Evolutionary conservation across 2,888 invertebrate species (phyloP).

Genomic region (Eumacrocentrus americanus): DNA sequence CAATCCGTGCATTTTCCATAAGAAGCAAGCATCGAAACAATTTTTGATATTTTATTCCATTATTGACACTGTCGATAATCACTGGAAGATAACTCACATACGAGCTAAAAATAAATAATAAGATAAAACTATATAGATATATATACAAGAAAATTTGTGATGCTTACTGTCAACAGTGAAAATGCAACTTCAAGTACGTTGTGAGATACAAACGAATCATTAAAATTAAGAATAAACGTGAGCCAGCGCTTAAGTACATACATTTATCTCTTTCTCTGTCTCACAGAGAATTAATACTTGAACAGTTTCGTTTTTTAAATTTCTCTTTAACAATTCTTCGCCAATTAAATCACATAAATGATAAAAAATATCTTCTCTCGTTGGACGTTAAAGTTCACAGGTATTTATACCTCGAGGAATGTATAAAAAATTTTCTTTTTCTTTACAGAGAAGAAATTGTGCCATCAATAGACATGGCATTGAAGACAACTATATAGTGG

Average conservation of each 20-base stretch:
- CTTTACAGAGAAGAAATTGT: not conserved
- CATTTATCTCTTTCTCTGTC: not conserved
- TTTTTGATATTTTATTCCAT: not conserved
- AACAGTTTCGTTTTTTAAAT: slow-evolving; percentile 7
- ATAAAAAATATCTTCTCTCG: not conserved
- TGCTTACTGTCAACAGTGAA: slow-evolving; percentile 7
- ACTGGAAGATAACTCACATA: slow-evolving; percentile 12
- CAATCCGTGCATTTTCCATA: too few relatives aligned
- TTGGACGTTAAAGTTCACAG: slow-evolving; percentile 1
- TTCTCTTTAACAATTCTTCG: not conserved
- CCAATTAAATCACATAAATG: slow-evolving; percentile 7
- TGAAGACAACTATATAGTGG: not conserved
- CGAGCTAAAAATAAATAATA: slow-evolving; percentile 2
- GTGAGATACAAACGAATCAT: not conserved
- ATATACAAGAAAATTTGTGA: slow-evolving; percentile 9
- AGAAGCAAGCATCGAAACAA: slow-evolving; percentile 12
- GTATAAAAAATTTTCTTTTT: slow-evolving; percentile 1
- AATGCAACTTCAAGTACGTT: slow-evolving; percentile 10
- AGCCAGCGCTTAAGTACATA: slow-evolving; percentile 16
- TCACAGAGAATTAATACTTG: slow-evolving; percentile 22
- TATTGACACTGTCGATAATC: not conserved
- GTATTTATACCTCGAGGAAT: not conserved
- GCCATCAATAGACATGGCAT: slow-evolving; percentile 4
- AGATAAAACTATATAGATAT: slow-evolving; percentile 17
- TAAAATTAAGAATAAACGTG: slow-evolving; percentile 10